Evolutionary conservation across 1,140 invertebrate genomes (phyloP).

Genomic region (Eulimnadia texana): DNA sequence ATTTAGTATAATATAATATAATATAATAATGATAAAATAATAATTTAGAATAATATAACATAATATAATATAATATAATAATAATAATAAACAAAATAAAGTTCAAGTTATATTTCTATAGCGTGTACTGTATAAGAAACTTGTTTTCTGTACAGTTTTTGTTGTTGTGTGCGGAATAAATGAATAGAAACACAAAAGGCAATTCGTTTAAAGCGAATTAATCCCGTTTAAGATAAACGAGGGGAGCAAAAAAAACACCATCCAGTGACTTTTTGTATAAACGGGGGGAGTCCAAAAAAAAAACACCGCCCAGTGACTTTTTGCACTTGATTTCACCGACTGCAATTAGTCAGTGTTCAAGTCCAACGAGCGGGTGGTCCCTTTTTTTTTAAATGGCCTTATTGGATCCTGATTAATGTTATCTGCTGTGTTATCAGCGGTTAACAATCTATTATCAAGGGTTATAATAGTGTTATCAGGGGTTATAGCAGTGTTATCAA

Average conservation of each 20-base stretch:
- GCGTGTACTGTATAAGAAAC: background rate
- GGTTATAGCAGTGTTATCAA: too few species aligned
- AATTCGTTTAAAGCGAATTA: too few species aligned
- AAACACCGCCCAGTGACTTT: background rate
- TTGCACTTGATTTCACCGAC: background rate
- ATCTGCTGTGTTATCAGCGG: background rate
- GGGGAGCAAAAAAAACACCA: background rate
- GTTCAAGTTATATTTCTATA: too few species aligned
- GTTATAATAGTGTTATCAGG: too few species aligned
- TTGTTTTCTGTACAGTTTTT: background rate
- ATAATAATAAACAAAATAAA: too few species aligned
- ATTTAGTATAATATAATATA: too few species aligned
- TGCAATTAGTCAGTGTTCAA: background rate
- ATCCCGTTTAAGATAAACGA: background rate
- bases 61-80: too few species aligned
- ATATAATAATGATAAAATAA: too few species aligned
- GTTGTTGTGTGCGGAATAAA: too few species aligned
- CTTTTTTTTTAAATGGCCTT: background rate
- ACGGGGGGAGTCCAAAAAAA: background rate
- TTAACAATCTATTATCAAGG: background rate
- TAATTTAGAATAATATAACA: too few species aligned
- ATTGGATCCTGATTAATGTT: too few species aligned
- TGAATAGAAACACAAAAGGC: too few species aligned
- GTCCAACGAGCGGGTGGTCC: background rate
- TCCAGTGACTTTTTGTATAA: background rate